Percentiles rank a stretch among this genome's conserved stretches.
Conservation (phyloP, 2,888 invertebrate species). For the Drosophila greeni region DNA sequence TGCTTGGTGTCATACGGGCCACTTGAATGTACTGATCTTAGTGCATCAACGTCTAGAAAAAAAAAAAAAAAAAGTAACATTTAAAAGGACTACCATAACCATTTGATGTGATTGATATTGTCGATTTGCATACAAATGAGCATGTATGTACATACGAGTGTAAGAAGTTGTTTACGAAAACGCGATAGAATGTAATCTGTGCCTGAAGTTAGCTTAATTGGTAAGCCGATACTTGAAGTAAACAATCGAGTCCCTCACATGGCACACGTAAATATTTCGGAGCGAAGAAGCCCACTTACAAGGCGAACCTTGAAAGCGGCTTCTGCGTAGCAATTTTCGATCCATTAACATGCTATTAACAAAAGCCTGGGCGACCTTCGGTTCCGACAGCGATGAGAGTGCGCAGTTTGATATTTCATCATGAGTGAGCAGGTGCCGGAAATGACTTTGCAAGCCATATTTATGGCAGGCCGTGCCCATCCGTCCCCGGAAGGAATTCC, state of each 20-base stretch:
- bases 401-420: conserved; percentile 36
- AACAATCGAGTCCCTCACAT: conserved; percentile 16
- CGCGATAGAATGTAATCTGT: not conserved
- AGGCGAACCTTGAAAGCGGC: conserved; percentile 23
- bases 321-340: conserved; percentile 23
- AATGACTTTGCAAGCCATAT: conserved; percentile 31
- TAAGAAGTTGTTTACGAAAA: conserved; percentile 4
- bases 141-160: no score
- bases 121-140: not conserved
- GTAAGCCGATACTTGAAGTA: conserved; percentile 28
- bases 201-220: conserved; percentile 41
- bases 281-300: conserved; percentile 1
- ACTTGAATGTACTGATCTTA: no score
- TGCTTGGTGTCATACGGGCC: no score
- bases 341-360: conserved; percentile 25
- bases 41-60: no score
- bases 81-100: not conserved
- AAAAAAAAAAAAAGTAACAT: not conserved
- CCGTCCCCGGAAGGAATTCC: conserved; percentile 12
- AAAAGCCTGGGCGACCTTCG: conserved; percentile 11
- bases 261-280: not conserved
- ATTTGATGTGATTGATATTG: not conserved
- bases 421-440: conserved; percentile 38
- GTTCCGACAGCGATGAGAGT: conserved; percentile 5
- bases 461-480: conserved; percentile 11